Evolutionary conservation across 2,113 vertebrate genomes (phyloP).

Genomic region (Halcyon senegalensis): DNA sequence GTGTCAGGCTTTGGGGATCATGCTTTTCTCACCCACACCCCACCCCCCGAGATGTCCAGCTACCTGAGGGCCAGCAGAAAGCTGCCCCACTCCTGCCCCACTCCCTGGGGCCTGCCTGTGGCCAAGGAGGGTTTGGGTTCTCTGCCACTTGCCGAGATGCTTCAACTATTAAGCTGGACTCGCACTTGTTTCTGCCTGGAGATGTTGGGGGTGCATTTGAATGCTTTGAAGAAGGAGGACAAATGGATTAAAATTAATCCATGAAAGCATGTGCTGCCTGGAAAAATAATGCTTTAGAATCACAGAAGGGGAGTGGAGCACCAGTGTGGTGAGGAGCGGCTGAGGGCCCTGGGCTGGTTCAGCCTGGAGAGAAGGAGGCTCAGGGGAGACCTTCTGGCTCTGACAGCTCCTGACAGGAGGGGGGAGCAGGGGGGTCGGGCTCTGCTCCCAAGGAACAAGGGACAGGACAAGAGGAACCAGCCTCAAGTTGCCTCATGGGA

Average conservation of each 20-base stretch:
- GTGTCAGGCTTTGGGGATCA: background rate
- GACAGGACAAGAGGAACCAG: no score
- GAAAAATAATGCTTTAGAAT: background rate
- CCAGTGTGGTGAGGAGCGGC: no score
- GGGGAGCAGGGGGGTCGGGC: no score
- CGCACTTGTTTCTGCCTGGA: background rate
- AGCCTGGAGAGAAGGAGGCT: no score
- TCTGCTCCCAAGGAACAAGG: no score
- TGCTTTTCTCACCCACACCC: background rate
- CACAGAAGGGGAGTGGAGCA: no score
- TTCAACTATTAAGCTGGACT: background rate
- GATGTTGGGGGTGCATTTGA: background rate
- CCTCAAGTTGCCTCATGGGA: no score
- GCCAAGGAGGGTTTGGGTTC: background rate
- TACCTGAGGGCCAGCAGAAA: background rate
- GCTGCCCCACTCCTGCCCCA: background rate
- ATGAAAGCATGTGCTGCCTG: background rate
- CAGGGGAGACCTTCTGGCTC: no score
- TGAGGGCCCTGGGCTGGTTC: no score
- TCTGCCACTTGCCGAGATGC: background rate
- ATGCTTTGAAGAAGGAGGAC: fast-evolving
- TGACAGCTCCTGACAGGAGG: no score
- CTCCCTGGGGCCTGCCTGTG: background rate
- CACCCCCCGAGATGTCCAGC: background rate
- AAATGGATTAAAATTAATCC: background rate